A percentile compares a stretch with the other conserved stretches of the same genome.
Conservation (phyloP, 2,113 vertebrate species). For the Nothocercus nigrocapillus region DNA sequence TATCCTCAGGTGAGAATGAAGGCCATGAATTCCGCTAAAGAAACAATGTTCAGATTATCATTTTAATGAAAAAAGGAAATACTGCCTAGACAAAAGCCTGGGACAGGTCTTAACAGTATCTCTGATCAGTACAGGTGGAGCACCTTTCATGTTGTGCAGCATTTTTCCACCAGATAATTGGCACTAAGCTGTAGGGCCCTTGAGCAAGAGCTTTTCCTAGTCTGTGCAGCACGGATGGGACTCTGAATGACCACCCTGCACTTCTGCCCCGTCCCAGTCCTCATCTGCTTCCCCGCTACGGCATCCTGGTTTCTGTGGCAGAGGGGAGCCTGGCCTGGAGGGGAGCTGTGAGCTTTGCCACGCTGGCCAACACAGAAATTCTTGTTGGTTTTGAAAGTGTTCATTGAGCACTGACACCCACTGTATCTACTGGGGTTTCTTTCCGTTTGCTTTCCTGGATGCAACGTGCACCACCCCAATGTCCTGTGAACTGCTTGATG, state of each 20-base stretch:
- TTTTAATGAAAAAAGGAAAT: neutral
- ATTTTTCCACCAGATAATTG: neutral
- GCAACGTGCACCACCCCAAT: neutral
- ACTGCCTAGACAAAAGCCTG: neutral
- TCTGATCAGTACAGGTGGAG: neutral
- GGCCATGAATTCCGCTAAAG: neutral
- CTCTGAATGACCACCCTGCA: neutral
- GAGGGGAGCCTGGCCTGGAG: neutral
- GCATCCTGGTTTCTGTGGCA: neutral
- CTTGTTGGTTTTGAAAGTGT: neutral
- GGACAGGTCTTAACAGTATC: neutral
- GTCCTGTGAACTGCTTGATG: slow-evolving; percentile 45
- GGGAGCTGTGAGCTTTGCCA: neutral
- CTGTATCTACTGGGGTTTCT: slow-evolving; percentile 30
- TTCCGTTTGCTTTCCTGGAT: slow-evolving; percentile 61
- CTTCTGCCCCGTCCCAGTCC: neutral
- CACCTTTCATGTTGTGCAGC: neutral
- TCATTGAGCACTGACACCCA: neutral
- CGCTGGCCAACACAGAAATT: accelerated
- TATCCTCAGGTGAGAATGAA: neutral
- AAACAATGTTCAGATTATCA: neutral
- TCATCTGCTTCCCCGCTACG: accelerated
- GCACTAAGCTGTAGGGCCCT: neutral
- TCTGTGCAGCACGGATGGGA: neutral
- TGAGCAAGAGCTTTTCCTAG: neutral